A percentile compares a stretch with the other conserved stretches of the same genome.
These are phyloP conservation scores for Chaetodon trifascialis DNA, from an alignment of 2,113 vertebrate species.

Conservation along the genomic window DNA sequence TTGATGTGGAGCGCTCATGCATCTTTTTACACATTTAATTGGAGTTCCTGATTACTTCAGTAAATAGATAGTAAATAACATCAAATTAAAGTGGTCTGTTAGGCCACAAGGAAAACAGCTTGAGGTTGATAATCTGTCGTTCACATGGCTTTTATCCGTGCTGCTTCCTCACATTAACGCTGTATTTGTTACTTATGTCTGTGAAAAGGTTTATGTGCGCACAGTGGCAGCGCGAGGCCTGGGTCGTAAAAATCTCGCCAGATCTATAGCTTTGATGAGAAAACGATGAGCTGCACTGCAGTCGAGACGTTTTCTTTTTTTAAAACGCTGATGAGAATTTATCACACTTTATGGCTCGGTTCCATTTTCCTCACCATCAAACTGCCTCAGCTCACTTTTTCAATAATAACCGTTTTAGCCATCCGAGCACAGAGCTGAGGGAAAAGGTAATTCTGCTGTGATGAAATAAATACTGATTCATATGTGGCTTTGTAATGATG, in stretches of 20 bases:
- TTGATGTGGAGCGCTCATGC: too few species aligned
- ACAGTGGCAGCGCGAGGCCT: neutral
- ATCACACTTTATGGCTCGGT: conserved; percentile 8
- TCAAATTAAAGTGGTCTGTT: neutral
- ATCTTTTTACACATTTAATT: neutral
- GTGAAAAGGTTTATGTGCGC: neutral
- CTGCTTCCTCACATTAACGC: neutral
- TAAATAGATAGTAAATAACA: neutral
- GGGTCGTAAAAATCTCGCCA: neutral
- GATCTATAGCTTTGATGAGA: conserved; percentile 13
- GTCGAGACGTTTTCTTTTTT: neutral
- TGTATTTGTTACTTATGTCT: neutral
- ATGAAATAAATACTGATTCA: conserved; percentile 55
- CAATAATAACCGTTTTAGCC: conserved; percentile 38
- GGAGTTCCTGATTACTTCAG: neutral
- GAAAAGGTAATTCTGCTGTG: conserved; percentile 38
- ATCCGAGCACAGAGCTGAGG: conserved; percentile 22
- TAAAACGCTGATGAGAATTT: conserved; percentile 20
- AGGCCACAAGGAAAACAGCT: neutral
- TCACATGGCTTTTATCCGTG: neutral
- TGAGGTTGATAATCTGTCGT: neutral
- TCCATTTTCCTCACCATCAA: conserved; percentile 24
- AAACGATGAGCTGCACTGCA: conserved; percentile 25
- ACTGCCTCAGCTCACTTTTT: conserved; percentile 18
- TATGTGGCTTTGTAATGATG: conserved; percentile 36